Evolutionary conservation across 1,140 invertebrate genomes (phyloP), one percentile per base, ranked within the genome.

Genomic region (Arctopsyche grandis): DNA sequence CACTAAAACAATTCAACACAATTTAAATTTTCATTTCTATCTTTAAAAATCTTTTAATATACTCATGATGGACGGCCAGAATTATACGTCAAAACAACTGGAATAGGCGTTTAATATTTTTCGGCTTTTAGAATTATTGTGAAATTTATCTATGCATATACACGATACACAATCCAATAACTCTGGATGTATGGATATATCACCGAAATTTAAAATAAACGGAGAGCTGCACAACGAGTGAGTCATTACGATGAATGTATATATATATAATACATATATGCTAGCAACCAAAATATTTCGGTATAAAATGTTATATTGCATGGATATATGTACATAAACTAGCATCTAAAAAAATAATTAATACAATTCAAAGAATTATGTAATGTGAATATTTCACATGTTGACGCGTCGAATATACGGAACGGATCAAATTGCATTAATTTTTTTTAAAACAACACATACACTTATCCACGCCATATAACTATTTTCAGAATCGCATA

Each of bases 181-280:
- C 38, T 46, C 69, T 71, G 69, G 69, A 71, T 71, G 69, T 46
- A 46, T n/a, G n/a, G n/a, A n/a, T n/a, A n/a, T 5, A 71, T 71
- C 10, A 21, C 21, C 69, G 16, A 71, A n/a, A 22, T 69, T 69
- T 46, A 48, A 71, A 71, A 71, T 21, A 46, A 22, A 71, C 16
- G 4, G 43, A 71, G 69, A 71, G 69, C 69, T 71, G 69, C 69
- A 71, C 69, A 46, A n/a, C n/a, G n/a, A 46, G n/a, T 26, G 69
- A 71, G 43, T 16, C 43, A 66, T 66, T 66, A 66, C 24, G 24
- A 66, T 26, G 22, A 66, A 66, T 38, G 29, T 7, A 38, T 38
- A 38, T 38, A 38, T 7, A 38, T 7, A 38, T 26, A 66, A 38
- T 38, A 38, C 29, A 38, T 7, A 38, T 26, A 66, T 66, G 63